These are phyloP conservation scores for Mustela nigripes DNA, from an alignment of 2,113 vertebrate species.

Conservation along the genomic window DNA sequence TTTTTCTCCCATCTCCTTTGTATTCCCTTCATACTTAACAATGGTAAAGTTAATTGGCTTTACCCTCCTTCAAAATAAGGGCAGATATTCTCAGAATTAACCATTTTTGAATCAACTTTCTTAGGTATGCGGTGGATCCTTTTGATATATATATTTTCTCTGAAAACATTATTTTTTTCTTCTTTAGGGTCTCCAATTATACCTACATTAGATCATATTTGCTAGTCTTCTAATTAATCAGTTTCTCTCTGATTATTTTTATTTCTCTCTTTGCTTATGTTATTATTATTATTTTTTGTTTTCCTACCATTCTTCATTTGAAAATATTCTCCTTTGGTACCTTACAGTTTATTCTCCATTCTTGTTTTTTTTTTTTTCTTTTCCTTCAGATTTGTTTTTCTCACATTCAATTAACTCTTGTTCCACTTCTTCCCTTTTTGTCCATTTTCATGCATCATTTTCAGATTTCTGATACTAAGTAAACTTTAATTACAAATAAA, in stretches of 20 bases:
- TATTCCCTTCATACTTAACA: background rate
- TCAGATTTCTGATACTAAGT: background rate
- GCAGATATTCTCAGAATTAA: background rate
- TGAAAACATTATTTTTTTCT: background rate
- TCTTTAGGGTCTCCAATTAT: background rate
- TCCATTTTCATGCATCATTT: background rate
- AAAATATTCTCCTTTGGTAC: background rate
- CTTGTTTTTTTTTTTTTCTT: background rate
- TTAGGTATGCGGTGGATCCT: background rate
- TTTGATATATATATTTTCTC: background rate
- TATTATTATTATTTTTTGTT: background rate
- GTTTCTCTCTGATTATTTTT: background rate
- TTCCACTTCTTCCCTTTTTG: background rate
- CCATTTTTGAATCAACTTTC: background rate
- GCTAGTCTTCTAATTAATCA: background rate
- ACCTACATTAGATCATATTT: background rate
- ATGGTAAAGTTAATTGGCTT: background rate
- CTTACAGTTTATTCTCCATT: constrained; percentile 4
- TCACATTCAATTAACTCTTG: background rate
- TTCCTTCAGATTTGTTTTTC: background rate
- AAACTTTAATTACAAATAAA: background rate
- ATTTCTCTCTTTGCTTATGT: background rate
- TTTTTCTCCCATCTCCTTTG: background rate
- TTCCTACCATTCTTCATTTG: background rate
- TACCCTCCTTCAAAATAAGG: background rate